phyloP scores from a whole-genome alignment of 2,113 vertebrate species.

The Penelope pileata region DNA sequence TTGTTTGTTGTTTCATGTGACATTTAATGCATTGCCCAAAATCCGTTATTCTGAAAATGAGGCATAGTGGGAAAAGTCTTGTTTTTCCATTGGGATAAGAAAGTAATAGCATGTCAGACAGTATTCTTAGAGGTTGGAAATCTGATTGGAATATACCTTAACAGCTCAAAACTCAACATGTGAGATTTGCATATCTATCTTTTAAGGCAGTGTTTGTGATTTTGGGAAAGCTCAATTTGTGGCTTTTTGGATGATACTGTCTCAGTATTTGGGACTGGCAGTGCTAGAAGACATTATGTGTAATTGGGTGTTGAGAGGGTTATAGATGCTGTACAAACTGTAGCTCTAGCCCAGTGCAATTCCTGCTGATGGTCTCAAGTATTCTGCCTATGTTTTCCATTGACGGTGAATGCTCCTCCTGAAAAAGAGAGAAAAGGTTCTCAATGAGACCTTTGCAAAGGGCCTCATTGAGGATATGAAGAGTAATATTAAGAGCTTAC shows the following conservation, averaged over 20 bases:
- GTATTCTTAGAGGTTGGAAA: not conserved
- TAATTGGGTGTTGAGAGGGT: not conserved
- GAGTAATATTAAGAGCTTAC: not conserved
- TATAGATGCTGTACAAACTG: not conserved
- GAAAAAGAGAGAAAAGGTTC: not conserved
- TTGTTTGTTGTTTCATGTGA: not conserved
- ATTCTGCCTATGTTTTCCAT: not conserved
- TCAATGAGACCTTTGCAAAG: not conserved
- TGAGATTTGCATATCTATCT: not conserved
- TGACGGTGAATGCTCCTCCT: not conserved
- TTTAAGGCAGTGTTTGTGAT: not conserved
- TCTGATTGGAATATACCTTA: not conserved
- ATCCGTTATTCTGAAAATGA: not conserved
- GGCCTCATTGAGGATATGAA: not conserved
- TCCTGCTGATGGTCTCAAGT: not conserved
- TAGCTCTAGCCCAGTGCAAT: not conserved
- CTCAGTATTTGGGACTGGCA: not conserved
- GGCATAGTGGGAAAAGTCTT: not conserved
- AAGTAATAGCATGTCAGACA: not conserved
- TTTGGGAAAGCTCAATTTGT: not conserved
- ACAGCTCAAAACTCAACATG: not conserved
- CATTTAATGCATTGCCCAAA: not conserved
- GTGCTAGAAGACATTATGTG: not conserved
- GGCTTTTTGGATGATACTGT: not conserved
- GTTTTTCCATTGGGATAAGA: not conserved